phyloP scores from a whole-genome alignment of 30 jellyfish, hydroid and myxozoan genomes.

The Turritopsis dohrnii region DNA sequence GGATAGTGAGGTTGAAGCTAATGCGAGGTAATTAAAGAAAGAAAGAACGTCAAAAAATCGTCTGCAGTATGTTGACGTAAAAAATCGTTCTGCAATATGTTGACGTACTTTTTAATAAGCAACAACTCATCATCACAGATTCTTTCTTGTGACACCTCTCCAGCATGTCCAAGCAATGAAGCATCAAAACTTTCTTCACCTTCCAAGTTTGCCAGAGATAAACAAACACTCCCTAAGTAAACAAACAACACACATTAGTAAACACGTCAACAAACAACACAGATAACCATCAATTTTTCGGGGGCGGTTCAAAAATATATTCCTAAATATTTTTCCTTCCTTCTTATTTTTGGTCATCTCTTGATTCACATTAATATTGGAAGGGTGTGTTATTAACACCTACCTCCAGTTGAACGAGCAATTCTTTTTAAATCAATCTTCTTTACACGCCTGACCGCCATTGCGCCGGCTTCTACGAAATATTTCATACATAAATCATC shows the following conservation, averaged over 20 bases:
- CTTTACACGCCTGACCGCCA: conserved; percentile 98
- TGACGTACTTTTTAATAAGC: conserved; percentile 75
- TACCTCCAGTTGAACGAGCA: conserved; percentile 98
- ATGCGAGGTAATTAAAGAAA: no score
- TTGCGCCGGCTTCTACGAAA: conserved; percentile 96
- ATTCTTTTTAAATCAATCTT: conserved; percentile 86
- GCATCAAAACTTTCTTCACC: conserved; percentile 99
- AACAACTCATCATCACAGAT: conserved; percentile 97
- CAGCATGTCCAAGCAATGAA: conserved; percentile 96
- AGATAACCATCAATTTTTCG: no score
- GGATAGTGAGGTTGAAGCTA: no score
- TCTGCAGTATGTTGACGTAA: no score
- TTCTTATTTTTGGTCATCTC: no score
- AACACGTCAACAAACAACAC: no score
- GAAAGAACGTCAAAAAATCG: no score
- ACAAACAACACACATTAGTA: no score
- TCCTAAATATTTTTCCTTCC: no score
- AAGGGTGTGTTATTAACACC: background rate
- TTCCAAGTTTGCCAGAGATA: conserved; percentile 92
- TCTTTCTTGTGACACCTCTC: conserved; percentile 87
- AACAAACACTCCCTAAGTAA: conserved; percentile 72
- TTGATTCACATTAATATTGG: no score
- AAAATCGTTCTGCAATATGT: no score
- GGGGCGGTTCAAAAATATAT: no score
- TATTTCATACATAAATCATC: conserved; percentile 98